Evolutionary conservation across 2,113 vertebrate species (phyloP), one percentile per base, ranked within the genome.

Genomic region (Hymenochirus boettgeri): DNA sequence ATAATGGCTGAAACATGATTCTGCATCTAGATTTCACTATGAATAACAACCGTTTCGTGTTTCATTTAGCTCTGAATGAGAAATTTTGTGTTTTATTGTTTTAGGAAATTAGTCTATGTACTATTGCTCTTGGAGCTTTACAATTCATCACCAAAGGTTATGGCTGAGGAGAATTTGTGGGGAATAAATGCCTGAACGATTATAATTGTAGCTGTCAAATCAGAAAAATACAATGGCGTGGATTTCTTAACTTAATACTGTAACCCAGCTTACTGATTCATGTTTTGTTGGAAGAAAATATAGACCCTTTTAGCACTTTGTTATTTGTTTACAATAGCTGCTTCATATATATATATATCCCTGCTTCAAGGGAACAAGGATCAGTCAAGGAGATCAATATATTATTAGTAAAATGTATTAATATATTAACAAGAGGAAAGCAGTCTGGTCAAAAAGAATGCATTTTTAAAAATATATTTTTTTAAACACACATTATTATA

Each of bases 51-150:
- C 72, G 82, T 70, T 79, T 83, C 58, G 8, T 80, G 77, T 82
- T 88, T 83, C 80, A 77, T 82, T 88, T 79, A 78, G 72, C 79
- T 86, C 66, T 73, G 86, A 82, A 87, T 85, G 83, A 86, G 80
- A 86, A 88, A 88, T 80, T 83, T 77, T 82, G 74, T 74, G 75
- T 86, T 88, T 89, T 88, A 87, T 87, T 85, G 81, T 85, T 85
- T 84, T 85, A 86, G 81, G 81, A 88, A 89, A 87, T 87, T 82
- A 85, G 80, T 80, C 79, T 78, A 69, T 86, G 72, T 86, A 80
- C 77, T 81, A 71, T 82, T 80, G 80, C 74, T 84, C 78, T 74
- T 80, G 75, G 77, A 86, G 78, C 74, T 85, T 84, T 81, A 72
- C 77, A 85, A 86, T 87, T 83, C 82, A 87, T 86, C 76, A 79